Evolutionary conservation across 1,140 invertebrate genomes (phyloP).

Genomic region (Asbolus verrucosus): DNA sequence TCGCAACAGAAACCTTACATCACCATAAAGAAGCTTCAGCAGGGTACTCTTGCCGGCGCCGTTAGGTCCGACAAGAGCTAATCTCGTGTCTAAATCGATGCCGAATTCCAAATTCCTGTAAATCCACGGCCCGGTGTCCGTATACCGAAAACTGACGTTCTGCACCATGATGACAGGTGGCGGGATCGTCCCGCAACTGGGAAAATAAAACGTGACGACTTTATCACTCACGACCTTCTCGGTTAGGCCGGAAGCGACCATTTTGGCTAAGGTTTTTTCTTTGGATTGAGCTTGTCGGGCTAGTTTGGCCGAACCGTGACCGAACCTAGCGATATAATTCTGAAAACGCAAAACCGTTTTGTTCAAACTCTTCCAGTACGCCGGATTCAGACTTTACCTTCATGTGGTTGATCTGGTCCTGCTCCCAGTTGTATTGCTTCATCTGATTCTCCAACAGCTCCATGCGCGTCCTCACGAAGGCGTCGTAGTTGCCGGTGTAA

Average conservation of each 20-base stretch:
- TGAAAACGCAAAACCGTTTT: slow-evolving; percentile 62
- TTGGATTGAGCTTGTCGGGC: slow-evolving; percentile 99
- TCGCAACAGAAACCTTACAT: no score
- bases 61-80: slow-evolving; percentile 98
- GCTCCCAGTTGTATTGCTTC: slow-evolving; percentile 99
- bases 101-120: slow-evolving; percentile 99
- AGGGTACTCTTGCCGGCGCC: slow-evolving; percentile 99
- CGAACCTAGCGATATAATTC: slow-evolving; percentile 99
- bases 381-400: slow-evolving; percentile 77
- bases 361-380: no score
- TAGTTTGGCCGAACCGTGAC: slow-evolving; percentile 98
- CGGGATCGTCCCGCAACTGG: slow-evolving; percentile 95
- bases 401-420: slow-evolving; percentile 99
- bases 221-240: slow-evolving; percentile 86
- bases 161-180: slow-evolving; percentile 99
- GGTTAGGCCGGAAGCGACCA: slow-evolving; percentile 97
- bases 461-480: slow-evolving; percentile 91
- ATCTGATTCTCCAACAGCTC: slow-evolving; percentile 98
- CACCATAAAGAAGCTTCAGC: slow-evolving; percentile 94
- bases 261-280: slow-evolving; percentile 99
- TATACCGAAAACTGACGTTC: slow-evolving; percentile 97
- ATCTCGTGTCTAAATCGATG: slow-evolving; percentile 96
- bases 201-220: slow-evolving; percentile 94
- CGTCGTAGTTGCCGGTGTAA: slow-evolving; percentile 96
- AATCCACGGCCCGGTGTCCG: slow-evolving; percentile 88